Conservation (phyloP, 2,888 invertebrate species). For the Torymus aiolomorphi region DNA sequence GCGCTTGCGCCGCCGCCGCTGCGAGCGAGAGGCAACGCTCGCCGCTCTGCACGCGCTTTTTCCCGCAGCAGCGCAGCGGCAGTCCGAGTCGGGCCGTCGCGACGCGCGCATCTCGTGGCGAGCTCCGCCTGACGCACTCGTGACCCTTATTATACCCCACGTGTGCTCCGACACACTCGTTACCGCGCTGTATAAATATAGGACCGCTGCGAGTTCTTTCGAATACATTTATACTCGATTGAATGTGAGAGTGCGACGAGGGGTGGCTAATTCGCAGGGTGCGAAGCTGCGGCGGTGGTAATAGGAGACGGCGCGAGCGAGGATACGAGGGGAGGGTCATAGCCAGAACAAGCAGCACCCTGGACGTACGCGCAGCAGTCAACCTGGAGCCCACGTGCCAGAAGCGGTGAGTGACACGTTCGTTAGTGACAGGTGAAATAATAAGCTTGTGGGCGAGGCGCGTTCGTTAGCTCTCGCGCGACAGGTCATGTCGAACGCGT, state of each 20-base stretch:
- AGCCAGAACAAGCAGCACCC: not conserved
- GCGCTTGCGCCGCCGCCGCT: no score
- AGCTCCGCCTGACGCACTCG: not conserved
- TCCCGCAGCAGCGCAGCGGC: not conserved
- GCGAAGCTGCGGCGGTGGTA: not conserved
- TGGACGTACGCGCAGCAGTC: conserved; percentile 61
- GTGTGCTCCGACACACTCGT: no score
- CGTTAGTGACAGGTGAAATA: no score
- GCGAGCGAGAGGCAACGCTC: not conserved
- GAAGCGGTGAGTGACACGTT: conserved; percentile 68
- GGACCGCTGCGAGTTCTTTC: no score
- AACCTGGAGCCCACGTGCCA: conserved; percentile 75
- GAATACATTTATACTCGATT: no score
- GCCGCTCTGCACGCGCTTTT: not conserved
- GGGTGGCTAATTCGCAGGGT: no score
- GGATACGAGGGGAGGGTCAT: not conserved
- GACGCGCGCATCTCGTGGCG: conserved; percentile 35
- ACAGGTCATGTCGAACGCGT: no score
- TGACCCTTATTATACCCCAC: no score
- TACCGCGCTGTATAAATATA: no score
- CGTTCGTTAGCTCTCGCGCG: no score
- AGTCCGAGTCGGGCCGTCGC: conserved; percentile 40
- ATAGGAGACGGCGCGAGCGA: not conserved
- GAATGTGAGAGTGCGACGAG: no score
- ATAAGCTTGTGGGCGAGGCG: no score